Base-by-base conservation (phyloP, 2,113 vertebrate genomes). In the Taurulus bubalis region DNA sequence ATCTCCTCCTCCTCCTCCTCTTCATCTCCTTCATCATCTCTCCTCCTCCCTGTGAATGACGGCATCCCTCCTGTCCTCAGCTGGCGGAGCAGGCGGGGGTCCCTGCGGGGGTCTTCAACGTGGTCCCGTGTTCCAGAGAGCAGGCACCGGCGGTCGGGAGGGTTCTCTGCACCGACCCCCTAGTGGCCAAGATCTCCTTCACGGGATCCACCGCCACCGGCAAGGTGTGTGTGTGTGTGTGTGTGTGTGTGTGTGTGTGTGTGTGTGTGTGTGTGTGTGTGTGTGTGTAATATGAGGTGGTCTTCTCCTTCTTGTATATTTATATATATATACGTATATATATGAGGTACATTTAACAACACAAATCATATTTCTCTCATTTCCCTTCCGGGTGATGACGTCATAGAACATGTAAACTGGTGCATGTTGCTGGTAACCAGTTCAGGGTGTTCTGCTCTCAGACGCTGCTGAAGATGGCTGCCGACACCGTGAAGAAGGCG, bases 171-270 rank as follows among this genome's bases (percentile, higher is more conserved):
- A 98, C 96, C 1, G 96, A 99, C 88, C 96, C 97, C 0, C 90
- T 97, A 12, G 97, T 99, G 67, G 94, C 95, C 16, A 99, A 98
- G 90, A 94, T 99, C 91, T 99, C 98, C 90, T 99, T 99, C 88
- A 99, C 98, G 0, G 98, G 98, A 36, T 99, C 98, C 24, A 99
- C 98, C 0, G 95, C 96, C 45, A 99, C 97, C 0, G 98, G 98
- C 71, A 99, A 99, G 96, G 98, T 71, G 40, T 34, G 34, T 34
- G 34, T 34, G 34, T 34, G 34, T 34, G 34, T 6, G 34, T 34
- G 34, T 6, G 34, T 34, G 34, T 34, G 3, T 4, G 34, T 34
- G 34, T 34, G 34, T 6, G 34, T 6, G 34, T 6, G 34, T 32
- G 30, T 32, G 30, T 32, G 30, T 32, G 30, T 32, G 30, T 32